Base-by-base conservation (phyloP, 2,113 vertebrate genomes). In the Pycnonotus jocosus region DNA sequence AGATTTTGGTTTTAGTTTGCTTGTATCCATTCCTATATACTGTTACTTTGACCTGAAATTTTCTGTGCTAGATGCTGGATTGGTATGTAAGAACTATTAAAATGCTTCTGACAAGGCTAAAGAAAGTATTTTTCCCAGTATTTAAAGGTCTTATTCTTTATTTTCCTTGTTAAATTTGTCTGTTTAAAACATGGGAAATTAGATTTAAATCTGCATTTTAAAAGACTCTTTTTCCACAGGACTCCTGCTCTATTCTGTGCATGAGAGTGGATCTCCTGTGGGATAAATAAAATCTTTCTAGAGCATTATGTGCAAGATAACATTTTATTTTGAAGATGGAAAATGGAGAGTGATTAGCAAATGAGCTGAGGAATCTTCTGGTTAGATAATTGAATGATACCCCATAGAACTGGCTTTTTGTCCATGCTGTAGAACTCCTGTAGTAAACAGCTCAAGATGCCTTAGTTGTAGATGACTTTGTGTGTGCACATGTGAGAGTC, bases 211-310 rank as follows among this genome's bases (percentile, higher is more conserved):
- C 48, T 74, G 35, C 70, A 38, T 88, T 93, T 92, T 12, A 94
- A 93, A 90, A 85, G 44, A 47, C 11, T 27, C n/a, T 23, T 81
- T 85, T 90, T 64, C 61, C n/a, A 74, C 21, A 88, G 82, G 79
- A 72, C 27, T 71, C 17, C 79, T 85, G 44, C 56, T 90, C 53
- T 94, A 18, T 88, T 95, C 57, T 90, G 27, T 85, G 74, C 70
- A 47, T 88, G 74, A 85, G 62, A n/a, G 12, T 80, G 40, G 62
- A 90, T 85, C 78, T 93, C 48, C 79, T 90, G 56, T 87, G 85
- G 78, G 74, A 92, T 93, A 90, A 90, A 94, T 71, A 93, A 90
- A 94, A 90, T 44, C 31, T 92, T 93, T 90, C 61, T 92, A 92
- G 53, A 95, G 35, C 61, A 42, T 78, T 92, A 35, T 90, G 61